Percentiles rank a stretch among this genome's conserved stretches.
Conservation (phyloP, 2,888 invertebrate species). For the Pachycephus smyrnensis region DNA sequence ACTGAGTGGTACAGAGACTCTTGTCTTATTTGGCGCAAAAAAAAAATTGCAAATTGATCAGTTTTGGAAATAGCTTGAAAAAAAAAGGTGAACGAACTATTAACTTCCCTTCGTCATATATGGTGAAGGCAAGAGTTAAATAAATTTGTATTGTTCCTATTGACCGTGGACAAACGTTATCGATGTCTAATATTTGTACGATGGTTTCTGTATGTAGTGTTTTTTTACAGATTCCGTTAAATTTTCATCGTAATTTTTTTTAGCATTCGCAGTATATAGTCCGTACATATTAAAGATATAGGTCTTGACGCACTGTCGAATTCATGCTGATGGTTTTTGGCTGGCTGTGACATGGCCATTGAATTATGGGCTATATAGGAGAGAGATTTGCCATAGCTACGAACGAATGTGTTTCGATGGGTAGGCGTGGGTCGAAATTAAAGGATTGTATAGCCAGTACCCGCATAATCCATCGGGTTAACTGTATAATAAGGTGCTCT, state of each 20-base stretch:
- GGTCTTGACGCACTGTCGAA: neutral
- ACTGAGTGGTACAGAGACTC: neutral
- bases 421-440: constrained; percentile 20
- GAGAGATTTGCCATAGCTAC: neutral
- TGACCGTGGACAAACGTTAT: neutral
- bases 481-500: constrained; percentile 18
- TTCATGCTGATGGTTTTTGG: neutral
- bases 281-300: neutral
- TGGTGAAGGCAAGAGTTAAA: neutral
- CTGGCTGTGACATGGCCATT: neutral
- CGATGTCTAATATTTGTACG: neutral
- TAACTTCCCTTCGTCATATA: no score
- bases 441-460: constrained; percentile 14
- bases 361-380: neutral
- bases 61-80: neutral
- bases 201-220: neutral
- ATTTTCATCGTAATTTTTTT: neutral
- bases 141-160: neutral
- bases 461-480: constrained; percentile 23
- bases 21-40: neutral
- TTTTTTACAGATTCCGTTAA: neutral
- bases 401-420: constrained; percentile 1
- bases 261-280: neutral
- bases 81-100: neutral
- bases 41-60: neutral